Base-by-base conservation (phyloP, 2,888 invertebrate species). In the Synanthedon myopaeformis region DNA sequence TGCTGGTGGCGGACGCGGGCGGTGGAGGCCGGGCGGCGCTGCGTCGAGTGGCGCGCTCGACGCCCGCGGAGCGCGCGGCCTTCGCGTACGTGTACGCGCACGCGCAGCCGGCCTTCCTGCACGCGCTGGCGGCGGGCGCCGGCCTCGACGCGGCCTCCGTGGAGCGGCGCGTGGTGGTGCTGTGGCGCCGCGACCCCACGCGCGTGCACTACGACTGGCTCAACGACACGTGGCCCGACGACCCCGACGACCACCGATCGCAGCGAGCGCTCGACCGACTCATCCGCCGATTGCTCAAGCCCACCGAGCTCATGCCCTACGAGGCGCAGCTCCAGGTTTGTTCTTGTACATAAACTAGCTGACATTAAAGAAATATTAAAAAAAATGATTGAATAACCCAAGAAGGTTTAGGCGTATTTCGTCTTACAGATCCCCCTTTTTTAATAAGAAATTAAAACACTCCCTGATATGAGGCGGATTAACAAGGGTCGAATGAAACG, bases 121-220 rank as follows among this genome's bases (percentile, higher is more conserved):
- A 92, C 59, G 91, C 94, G 28, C 83, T 95, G 48, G 91, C 91
- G 14, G 88, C 82, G 41, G 82, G 80, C 0, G 78, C 90, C 49
- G 93, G 84, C 23, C 74, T 70, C 48, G 85, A 85, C 56, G 61
- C 74, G 8, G 76, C 81, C 0, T 91, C 77, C 11, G 67, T 94
- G 52, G 82, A 93, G 49, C 87, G 94, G 57, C 91, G 94, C 62
- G 91, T 97, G 56, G 96, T 96, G 1, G 92, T 97, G 51, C 91
- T 97, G 59, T 98, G 97, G 97, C 90, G 97, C 1, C 90, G 94
- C 48, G 96, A 97, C 70, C 90, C 92, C 10, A 91, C 92, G n/a
- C 93, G 93, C 62, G 85, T 98, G 11, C 95, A 95, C 67, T 98
- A 96, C 76, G 96, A 97, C 76, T 98, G 97, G 96, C 80, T 96